Base-by-base conservation (phyloP, 2,888 invertebrate species). In the Drosophila subquinaria region DNA sequence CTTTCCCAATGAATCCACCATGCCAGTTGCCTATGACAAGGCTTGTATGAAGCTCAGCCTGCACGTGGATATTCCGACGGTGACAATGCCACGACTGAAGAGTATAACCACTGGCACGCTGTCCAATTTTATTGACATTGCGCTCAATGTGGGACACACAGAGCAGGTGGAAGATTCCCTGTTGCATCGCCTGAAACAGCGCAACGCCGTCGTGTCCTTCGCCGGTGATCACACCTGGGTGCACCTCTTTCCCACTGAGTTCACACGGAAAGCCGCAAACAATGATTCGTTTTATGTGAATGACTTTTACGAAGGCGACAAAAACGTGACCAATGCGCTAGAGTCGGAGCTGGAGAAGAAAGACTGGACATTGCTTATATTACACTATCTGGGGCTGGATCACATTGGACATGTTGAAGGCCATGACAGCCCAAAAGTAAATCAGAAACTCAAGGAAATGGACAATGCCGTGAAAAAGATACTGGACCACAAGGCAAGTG, bases 211-310 rank as follows among this genome's bases (percentile, higher is more conserved):
- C 52, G 93, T 96, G 0, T 94, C 97, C 13, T 97, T 99, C 94
- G 99, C 97, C 90, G 99, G 99, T 0, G 99, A 99, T 93, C 97
- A 98, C 89, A 98, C 98, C 0, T 99, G 99, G 99, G 92, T 97
- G 0, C 95, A 96, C 81, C 94, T 99, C 62, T 99, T 98, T 93
- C 98, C 98, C 0, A 94, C 95, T 1, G 93, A 95, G 94, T 90
- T 92, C 47, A 65, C 94, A 0, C 95, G 98, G 65, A 93, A 93
- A 68, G 96, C 97, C 69, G 97, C 96, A 3, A 97, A 97, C 43
- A 95, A 95, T 4, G 93, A 93, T 11, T 99, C 99, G 0, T 99
- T 99, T 93, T 98, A 95, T 93, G 99, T 99, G 11, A 96, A 96
- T 36, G 99, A 99, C 93, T 98, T 96, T 92, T 96, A 95, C 52